Conservation (phyloP, 2,797 vertebrate genomes). For the Momotus momota region DNA sequence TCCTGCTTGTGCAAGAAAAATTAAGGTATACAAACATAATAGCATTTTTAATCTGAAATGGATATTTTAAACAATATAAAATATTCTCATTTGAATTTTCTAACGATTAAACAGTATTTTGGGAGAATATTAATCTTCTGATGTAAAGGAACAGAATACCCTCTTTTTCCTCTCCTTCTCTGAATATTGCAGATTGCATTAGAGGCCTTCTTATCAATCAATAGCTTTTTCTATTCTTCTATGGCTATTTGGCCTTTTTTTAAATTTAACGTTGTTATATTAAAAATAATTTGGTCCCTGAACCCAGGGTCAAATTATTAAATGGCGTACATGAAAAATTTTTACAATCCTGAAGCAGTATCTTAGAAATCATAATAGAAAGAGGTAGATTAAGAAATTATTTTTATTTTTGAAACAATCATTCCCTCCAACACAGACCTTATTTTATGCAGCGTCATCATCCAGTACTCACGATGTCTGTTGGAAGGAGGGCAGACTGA, state of each 20-base stretch:
- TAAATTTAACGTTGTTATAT: not conserved
- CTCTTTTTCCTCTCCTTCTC: accelerated
- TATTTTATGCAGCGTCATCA: not conserved
- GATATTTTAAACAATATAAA: not conserved
- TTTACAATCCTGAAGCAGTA: not conserved
- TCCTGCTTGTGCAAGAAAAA: not conserved
- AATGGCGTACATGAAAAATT: not conserved
- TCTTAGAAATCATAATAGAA: not conserved
- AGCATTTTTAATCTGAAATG: not conserved
- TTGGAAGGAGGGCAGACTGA: not conserved
- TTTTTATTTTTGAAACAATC: not conserved
- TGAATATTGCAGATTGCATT: not conserved
- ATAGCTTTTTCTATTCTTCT: not conserved
- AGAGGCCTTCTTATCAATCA: not conserved
- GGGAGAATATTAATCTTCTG: not conserved
- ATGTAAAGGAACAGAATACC: not conserved
- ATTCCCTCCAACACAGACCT: not conserved
- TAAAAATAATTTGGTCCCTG: not conserved
- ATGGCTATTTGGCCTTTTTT: not conserved
- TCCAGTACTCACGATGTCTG: not conserved
- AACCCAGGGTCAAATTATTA: not conserved
- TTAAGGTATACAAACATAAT: not conserved
- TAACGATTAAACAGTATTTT: not conserved
- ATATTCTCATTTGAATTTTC: not conserved
- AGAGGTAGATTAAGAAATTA: not conserved